Evolutionary conservation across 2,888 invertebrate species (phyloP).

Genomic region (Plebejus anna): DNA sequence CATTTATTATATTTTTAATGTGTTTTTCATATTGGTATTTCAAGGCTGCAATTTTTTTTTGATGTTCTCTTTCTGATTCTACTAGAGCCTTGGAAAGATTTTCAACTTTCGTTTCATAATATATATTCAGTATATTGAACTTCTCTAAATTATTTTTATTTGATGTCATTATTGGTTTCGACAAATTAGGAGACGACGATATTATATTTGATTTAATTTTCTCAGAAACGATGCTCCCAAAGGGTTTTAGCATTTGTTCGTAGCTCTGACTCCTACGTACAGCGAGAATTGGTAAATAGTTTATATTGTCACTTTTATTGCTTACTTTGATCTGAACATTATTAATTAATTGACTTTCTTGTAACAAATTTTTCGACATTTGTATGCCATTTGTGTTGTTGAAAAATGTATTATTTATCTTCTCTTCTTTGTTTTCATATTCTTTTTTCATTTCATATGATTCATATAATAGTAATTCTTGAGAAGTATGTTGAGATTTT

Average conservation of each 20-base stretch:
- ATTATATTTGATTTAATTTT: slow-evolving; percentile 31
- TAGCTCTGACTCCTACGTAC: slow-evolving; percentile 49
- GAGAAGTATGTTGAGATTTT: background rate
- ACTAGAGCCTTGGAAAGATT: slow-evolving; percentile 54
- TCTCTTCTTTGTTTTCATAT: background rate
- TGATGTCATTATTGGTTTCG: background rate
- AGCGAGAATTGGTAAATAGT: slow-evolving; percentile 33
- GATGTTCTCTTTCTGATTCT: slow-evolving; percentile 60
- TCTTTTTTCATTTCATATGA: background rate
- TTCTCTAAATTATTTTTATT: slow-evolving; percentile 46
- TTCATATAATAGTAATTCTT: background rate
- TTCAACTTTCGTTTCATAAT: slow-evolving; percentile 58
- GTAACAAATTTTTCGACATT: slow-evolving; percentile 15
- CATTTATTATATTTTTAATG: slow-evolving; percentile 71
- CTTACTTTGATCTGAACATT: slow-evolving; percentile 30
- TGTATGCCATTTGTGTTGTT: background rate
- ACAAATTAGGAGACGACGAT: slow-evolving; percentile 31
- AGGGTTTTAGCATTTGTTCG: slow-evolving; percentile 40
- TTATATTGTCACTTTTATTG: slow-evolving; percentile 30
- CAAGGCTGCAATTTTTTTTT: slow-evolving; percentile 65
- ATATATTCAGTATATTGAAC: slow-evolving; percentile 49
- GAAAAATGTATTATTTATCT: background rate
- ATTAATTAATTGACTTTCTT: slow-evolving; percentile 11
- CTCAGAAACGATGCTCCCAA: slow-evolving; percentile 27
- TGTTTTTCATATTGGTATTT: slow-evolving; percentile 78